Evolutionary conservation across 2,888 invertebrate species (phyloP).

Genomic region (Apamea anceps): DNA sequence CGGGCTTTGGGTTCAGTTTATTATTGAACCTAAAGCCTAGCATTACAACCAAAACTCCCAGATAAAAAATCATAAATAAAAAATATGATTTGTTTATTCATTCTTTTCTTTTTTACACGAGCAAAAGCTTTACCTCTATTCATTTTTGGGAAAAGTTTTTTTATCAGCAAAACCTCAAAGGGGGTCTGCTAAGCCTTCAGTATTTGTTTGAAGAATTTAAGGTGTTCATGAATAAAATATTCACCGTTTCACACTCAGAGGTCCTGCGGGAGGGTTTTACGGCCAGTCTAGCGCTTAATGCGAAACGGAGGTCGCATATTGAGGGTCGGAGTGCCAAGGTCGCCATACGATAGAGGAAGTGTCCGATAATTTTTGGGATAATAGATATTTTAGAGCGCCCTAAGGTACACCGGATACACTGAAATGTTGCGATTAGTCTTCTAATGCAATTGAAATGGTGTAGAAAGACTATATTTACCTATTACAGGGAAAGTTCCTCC

Average conservation of each 20-base stretch:
- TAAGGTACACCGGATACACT: neutral
- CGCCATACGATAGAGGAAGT: constrained; percentile 5
- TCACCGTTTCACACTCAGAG: constrained; percentile 68
- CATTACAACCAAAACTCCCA: neutral
- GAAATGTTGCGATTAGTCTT: neutral
- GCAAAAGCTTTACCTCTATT: constrained; percentile 1
- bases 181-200: constrained; percentile 25
- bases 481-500: no score
- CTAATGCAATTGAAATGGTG: no score
- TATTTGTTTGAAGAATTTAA: constrained; percentile 68
- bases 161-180: constrained; percentile 37
- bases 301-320: constrained; percentile 60
- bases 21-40: neutral
- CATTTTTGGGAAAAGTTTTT: constrained; percentile 33
- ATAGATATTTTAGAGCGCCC: neutral
- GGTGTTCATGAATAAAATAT: constrained; percentile 80
- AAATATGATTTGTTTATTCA: neutral
- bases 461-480: no score
- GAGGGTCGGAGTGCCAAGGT: constrained; percentile 31
- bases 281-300: constrained; percentile 66
- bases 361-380: neutral
- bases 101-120: neutral
- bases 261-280: constrained; percentile 56
- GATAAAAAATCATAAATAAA: neutral
- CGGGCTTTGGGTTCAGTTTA: neutral